Conservation (phyloP, 2,888 invertebrate genomes). For the Zootermopsis nevadensis region DNA sequence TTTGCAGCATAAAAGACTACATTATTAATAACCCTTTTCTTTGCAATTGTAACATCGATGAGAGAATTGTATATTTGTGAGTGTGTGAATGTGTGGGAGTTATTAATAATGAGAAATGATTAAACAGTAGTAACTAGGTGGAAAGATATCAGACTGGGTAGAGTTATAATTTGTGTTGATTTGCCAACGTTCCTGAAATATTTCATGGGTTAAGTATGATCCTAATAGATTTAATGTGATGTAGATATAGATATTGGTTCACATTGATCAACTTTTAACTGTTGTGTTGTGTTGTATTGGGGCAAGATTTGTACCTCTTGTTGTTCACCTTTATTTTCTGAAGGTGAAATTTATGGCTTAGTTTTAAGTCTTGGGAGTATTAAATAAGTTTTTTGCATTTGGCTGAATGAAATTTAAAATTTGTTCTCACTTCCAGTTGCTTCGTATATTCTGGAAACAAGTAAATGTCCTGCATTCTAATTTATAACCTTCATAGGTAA, state of each 20-base stretch:
- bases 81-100: background rate
- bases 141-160: background rate
- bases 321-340: background rate
- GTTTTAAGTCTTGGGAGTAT: slow-evolving; percentile 24
- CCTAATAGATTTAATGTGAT: slow-evolving; percentile 38
- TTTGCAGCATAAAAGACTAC: slow-evolving; percentile 31
- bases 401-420: no score
- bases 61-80: background rate
- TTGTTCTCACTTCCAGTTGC: no score
- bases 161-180: background rate
- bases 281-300: slow-evolving; percentile 25
- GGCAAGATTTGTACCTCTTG: slow-evolving; percentile 2
- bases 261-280: background rate
- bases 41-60: background rate
- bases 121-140: background rate
- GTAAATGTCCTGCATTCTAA: no score
- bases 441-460: no score
- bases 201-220: slow-evolving; percentile 18
- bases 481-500: no score
- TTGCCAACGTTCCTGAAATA: slow-evolving; percentile 41
- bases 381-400: no score
- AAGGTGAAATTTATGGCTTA: slow-evolving; percentile 28
- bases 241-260: slow-evolving; percentile 32
- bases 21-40: slow-evolving; percentile 25
- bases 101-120: background rate